A percentile compares a stretch with the other conserved stretches of the same genome.
Evolutionary conservation across 92 coral and sea anemone genomes (phyloP).

Genomic region (Chrysogorgia sp.): DNA sequence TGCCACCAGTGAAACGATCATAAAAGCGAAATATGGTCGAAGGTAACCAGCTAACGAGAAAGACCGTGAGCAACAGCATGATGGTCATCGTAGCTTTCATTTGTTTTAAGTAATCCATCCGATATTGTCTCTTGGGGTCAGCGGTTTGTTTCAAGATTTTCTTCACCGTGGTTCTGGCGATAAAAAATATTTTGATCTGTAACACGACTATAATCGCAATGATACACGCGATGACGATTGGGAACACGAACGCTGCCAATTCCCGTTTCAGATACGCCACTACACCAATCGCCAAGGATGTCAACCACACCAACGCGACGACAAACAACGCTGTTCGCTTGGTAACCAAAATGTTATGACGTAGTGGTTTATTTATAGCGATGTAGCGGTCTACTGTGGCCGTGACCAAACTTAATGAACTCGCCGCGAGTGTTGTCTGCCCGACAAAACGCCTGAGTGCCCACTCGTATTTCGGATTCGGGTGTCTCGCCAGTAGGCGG

Average conservation of each 20-base stretch:
- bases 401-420: slow-evolving; percentile 6
- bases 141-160: not conserved
- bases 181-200: slow-evolving; percentile 10
- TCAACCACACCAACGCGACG: slow-evolving; percentile 1
- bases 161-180: slow-evolving; percentile 5
- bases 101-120: not conserved
- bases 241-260: slow-evolving; percentile 29
- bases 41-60: slow-evolving; percentile 25
- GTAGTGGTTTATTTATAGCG: slow-evolving; percentile 1
- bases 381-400: slow-evolving; percentile 26
- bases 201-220: slow-evolving; percentile 1
- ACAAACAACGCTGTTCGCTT: slow-evolving; percentile 2
- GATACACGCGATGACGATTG: slow-evolving; percentile 1
- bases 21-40: slow-evolving; percentile 30
- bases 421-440: slow-evolving; percentile 17
- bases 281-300: slow-evolving; percentile 12
- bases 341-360: not conserved
- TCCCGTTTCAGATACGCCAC: slow-evolving; percentile 13
- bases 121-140: not conserved
- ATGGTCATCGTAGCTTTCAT: slow-evolving; percentile 27
- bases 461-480: slow-evolving; percentile 19
- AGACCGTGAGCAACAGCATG: slow-evolving; percentile 3
- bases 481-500: slow-evolving; percentile 15
- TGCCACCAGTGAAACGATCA: slow-evolving; percentile 24
- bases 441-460: slow-evolving; percentile 17